Base-by-base conservation (phyloP, 92 coral and sea anemone genomes). In the Paragorgia papillata region DNA sequence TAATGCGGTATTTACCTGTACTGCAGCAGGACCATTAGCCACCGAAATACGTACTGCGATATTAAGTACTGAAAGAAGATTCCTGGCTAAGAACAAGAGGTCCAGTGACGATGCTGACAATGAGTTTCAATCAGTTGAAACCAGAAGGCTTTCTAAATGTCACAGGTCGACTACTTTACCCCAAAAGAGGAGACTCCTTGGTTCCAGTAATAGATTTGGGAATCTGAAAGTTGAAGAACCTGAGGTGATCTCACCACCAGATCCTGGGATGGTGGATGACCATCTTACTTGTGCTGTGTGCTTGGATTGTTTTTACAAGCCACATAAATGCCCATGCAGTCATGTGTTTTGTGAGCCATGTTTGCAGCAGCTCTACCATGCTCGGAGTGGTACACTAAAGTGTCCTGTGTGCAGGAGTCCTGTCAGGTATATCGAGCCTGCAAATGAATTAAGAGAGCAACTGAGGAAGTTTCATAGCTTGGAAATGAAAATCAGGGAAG, bases 291-390 rank as follows among this genome's bases (percentile, higher is more conserved):
- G 97, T 58, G 83, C 97, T 68, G 86, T 93, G 5, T 93, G 97
- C 58, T 86, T 93, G 44, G 97, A 93, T 63, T 73, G 89, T 63
- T 69, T 93, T 35, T 93, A 85, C 68, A 86, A 93, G 14, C 97
- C 97, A 0, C 81, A 87, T 19, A 27, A 58, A 31, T 90, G 97
- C 66, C 88, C 90, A 25, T 93, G 97, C 51, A 83, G 80, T 66
- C 97, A 93, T 37, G 86, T 93, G 25, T 93, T 93, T 73, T 93
- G 97, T 82, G 97, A 93, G 57, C 90, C 97, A 10, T 93, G 97
- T 57, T 82, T 93, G 41, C 86, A 92, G 5, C 86, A 88, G 46
- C 80, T 93, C 4, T 90, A 93, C 90, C 86, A 82, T 57, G 85
- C 56, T 80, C 67, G 62, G 75, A 81, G 19, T 61, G 74, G 35